Percentiles rank a stretch among this genome's conserved stretches.
These are phyloP conservation scores for Thamnaconus septentrionalis DNA, from an alignment of 2,113 vertebrate species.

Conservation along the genomic window DNA sequence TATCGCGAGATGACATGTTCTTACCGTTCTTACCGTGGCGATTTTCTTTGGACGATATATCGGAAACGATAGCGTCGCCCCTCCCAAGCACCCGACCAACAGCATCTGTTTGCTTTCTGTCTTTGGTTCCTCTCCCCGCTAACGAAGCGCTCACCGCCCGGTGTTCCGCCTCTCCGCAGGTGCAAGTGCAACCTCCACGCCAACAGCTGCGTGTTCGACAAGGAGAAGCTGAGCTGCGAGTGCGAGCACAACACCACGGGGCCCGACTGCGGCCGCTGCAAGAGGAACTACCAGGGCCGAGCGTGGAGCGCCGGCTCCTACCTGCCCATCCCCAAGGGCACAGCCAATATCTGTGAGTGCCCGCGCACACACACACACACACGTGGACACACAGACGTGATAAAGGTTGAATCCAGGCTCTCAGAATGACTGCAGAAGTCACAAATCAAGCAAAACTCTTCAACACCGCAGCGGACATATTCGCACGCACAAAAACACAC, in stretches of 20 bases:
- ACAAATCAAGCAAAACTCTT: too few species aligned
- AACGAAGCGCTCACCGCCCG: neutral
- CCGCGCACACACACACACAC: constrained; percentile 22
- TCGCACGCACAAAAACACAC: too few species aligned
- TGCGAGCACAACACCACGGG: constrained; percentile 99
- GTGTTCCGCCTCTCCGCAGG: constrained; percentile 64
- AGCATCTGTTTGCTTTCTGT: constrained; percentile 21
- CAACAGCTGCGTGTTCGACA: constrained; percentile 93
- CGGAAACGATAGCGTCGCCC: too few species aligned
- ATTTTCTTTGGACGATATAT: too few species aligned
- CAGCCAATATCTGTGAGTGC: constrained; percentile 98
- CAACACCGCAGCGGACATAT: too few species aligned
- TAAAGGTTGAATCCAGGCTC: neutral
- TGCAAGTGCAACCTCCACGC: constrained; percentile 99
- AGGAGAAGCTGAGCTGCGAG: constrained; percentile 93
- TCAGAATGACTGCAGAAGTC: too few species aligned
- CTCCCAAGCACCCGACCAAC: too few species aligned
- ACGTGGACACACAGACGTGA: neutral
- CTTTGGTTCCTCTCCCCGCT: constrained; percentile 10
- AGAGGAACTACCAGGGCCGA: constrained; percentile 95
- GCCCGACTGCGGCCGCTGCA: constrained; percentile 96
- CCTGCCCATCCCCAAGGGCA: constrained; percentile 97
- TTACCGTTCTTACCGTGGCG: too few species aligned
- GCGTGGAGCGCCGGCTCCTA: constrained; percentile 96
- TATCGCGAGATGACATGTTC: too few species aligned